These are phyloP conservation scores for Pomatorhinus ruficollis DNA, from an alignment of 2,113 vertebrate genomes.

Conservation along the genomic window DNA sequence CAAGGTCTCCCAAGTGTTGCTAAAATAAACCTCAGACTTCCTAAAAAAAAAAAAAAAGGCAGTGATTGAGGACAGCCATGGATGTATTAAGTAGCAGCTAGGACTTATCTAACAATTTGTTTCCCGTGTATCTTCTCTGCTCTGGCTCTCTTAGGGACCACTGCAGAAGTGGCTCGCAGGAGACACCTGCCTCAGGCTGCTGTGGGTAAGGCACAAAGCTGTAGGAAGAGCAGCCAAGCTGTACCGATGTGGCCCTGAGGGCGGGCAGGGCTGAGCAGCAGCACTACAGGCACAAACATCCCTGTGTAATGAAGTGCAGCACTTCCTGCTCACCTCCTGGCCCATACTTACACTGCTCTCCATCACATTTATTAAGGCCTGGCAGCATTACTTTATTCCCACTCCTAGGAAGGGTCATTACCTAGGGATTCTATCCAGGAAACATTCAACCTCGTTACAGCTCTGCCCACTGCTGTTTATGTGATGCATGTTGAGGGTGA, in stretches of 20 bases:
- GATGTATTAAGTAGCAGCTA: background rate
- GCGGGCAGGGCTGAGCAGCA: background rate
- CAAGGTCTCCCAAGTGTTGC: background rate
- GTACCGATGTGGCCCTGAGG: background rate
- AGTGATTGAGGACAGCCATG: background rate
- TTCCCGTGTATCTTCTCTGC: background rate
- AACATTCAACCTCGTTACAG: background rate
- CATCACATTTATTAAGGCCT: background rate
- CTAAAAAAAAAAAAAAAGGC: background rate
- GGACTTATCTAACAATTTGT: background rate
- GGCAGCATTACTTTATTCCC: background rate
- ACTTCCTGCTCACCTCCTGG: background rate
- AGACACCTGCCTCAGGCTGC: background rate
- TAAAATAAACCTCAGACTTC: background rate
- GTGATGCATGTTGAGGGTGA: background rate
- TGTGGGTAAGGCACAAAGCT: rapidly evolving
- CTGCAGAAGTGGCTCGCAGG: background rate
- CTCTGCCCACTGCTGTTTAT: background rate
- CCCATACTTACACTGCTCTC: background rate
- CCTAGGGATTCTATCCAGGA: background rate
- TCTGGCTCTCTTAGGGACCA: background rate
- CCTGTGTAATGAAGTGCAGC: rapidly evolving
- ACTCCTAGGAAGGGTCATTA: background rate
- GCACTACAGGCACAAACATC: background rate
- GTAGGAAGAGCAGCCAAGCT: background rate